A percentile compares a stretch with the other conserved stretches of the same genome.
Evolutionary conservation across 2,113 vertebrate species (phyloP).

Genomic region (Proterorhinus semilunaris): DNA sequence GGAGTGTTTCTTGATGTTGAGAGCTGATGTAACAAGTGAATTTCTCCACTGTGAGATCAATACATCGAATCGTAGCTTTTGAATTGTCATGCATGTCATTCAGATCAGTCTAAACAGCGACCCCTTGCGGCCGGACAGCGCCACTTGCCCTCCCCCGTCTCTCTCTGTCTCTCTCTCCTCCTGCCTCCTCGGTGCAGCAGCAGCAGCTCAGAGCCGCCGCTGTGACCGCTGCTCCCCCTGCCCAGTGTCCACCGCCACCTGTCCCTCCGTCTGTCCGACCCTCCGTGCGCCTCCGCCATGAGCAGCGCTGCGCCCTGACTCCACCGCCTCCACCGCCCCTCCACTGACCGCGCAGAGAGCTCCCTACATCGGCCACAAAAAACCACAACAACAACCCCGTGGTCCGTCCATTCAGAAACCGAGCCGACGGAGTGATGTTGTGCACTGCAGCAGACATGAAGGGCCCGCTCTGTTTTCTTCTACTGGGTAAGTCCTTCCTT

Average conservation of each 20-base stretch:
- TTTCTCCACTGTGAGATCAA: no score
- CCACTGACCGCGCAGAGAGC: slow-evolving; percentile 4
- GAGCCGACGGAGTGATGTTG: slow-evolving; percentile 39
- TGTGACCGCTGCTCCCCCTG: slow-evolving; percentile 15
- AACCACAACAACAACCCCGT: not conserved
- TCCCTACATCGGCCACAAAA: slow-evolving; percentile 9
- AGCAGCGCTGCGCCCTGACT: slow-evolving; percentile 10
- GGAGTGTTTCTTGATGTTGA: no score
- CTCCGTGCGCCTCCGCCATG: not conserved
- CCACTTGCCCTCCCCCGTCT: not conserved
- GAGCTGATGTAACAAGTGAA: no score
- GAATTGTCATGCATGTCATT: no score
- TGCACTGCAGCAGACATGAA: slow-evolving; percentile 79
- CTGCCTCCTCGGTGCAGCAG: slow-evolving; percentile 34
- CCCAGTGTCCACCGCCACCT: slow-evolving; percentile 1
- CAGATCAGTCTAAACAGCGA: not conserved
- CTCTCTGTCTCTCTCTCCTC: not conserved
- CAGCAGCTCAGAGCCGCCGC: not conserved
- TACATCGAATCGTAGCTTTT: no score
- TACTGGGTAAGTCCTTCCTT: slow-evolving; percentile 61
- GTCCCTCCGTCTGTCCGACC: not conserved
- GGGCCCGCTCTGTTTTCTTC: slow-evolving; percentile 69
- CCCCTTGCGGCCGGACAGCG: not conserved
- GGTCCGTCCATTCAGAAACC: slow-evolving; percentile 35
- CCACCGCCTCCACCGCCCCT: not conserved